Conservation (phyloP, 1,140 invertebrate species). For the Arion vulgaris region DNA sequence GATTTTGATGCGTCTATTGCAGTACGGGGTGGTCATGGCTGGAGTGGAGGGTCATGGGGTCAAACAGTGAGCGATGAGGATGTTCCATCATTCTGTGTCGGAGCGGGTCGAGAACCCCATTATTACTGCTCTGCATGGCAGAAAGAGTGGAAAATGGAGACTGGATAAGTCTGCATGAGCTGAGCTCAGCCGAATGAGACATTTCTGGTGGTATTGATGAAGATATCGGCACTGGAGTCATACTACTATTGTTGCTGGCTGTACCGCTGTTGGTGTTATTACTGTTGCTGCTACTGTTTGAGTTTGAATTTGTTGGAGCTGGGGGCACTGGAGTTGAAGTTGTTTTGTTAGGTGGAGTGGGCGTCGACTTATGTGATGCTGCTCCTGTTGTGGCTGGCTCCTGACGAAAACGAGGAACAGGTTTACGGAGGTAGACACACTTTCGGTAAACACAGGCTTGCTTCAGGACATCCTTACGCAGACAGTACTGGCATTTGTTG, state of each 20-base stretch:
- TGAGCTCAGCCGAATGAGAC: constrained; percentile 24
- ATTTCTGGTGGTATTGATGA: background rate
- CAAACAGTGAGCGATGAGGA: constrained; percentile 30
- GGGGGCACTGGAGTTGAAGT: background rate
- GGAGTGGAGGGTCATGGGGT: constrained; percentile 23
- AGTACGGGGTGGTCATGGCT: background rate
- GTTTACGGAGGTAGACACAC: constrained; percentile 67
- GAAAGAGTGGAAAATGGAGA: constrained; percentile 21
- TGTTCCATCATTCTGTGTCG: constrained; percentile 32
- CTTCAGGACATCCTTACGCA: constrained; percentile 64
- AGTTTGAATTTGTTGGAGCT: background rate
- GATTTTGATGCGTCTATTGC: background rate
- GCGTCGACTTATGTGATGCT: background rate
- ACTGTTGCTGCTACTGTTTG: constrained; percentile 17
- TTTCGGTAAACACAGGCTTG: constrained; percentile 69
- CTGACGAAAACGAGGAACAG: constrained; percentile 56
- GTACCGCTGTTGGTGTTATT: background rate
- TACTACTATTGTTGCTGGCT: background rate
- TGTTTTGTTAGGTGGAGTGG: background rate
- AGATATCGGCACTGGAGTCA: constrained; percentile 21
- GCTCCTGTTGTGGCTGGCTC: constrained; percentile 17
- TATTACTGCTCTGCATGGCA: constrained; percentile 27
- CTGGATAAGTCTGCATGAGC: constrained; percentile 41
- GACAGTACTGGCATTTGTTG: constrained; percentile 65
- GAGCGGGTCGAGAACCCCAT: constrained; percentile 34